These are phyloP conservation scores for Falcunculus frontatus DNA, from an alignment of 2,113 vertebrate genomes.

Conservation along the genomic window DNA sequence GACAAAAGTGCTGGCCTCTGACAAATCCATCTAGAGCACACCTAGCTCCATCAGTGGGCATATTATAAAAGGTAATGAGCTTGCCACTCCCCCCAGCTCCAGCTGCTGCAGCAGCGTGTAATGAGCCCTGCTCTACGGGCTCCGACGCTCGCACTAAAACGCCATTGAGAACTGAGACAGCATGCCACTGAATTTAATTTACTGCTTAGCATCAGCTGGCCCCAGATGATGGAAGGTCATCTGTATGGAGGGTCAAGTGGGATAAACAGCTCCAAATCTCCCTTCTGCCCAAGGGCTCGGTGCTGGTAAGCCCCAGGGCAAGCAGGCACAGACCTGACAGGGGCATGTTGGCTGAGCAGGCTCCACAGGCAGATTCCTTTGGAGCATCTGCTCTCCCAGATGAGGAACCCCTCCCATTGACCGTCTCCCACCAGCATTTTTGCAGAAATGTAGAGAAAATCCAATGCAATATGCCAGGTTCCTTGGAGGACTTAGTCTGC, in stretches of 20 bases:
- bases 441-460: background rate
- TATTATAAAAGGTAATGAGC: conserved; percentile 45
- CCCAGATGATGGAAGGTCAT: conserved; percentile 51
- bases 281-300: background rate
- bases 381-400: conserved; percentile 20
- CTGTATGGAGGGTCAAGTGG: conserved; percentile 49
- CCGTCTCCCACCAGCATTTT: background rate
- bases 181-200: conserved; percentile 57
- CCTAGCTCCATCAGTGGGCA: conserved; percentile 44
- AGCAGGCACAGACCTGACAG: background rate
- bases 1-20: conserved; percentile 9
- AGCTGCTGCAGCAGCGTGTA: conserved; percentile 47
- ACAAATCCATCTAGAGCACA: conserved; percentile 47
- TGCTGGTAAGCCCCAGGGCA: background rate
- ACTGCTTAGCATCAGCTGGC: conserved; percentile 56
- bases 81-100: conserved; percentile 30
- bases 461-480: background rate
- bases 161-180: conserved; percentile 34
- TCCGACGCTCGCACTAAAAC: background rate
- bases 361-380: conserved; percentile 26
- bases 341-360: background rate
- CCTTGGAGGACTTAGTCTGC: background rate
- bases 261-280: conserved; percentile 49
- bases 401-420: background rate
- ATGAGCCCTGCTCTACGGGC: conserved; percentile 33